phyloP scores from a whole-genome alignment of 2,888 invertebrate genomes.

The Cinara cedri region DNA sequence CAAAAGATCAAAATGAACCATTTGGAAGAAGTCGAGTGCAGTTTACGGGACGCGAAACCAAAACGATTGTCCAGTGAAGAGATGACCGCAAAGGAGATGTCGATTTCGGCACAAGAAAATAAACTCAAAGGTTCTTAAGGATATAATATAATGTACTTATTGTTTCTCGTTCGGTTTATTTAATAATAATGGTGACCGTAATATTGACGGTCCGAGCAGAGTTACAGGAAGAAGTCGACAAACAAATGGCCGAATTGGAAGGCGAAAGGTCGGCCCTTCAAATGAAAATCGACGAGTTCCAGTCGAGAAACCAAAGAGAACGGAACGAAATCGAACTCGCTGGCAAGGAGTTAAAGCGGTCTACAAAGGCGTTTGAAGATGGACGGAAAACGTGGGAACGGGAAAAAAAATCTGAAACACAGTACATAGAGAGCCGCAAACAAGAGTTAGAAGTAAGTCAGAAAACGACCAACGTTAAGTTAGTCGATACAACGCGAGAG shows the following conservation, averaged over 20 bases:
- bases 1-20: slow-evolving; percentile 47
- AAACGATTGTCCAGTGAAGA: slow-evolving; percentile 34
- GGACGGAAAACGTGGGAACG: slow-evolving; percentile 41
- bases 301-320: slow-evolving; percentile 40
- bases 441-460: slow-evolving; percentile 43
- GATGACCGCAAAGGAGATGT: slow-evolving; percentile 46
- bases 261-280: slow-evolving; percentile 35
- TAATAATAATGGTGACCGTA: background rate
- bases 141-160: no score
- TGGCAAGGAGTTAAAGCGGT: slow-evolving; percentile 37
- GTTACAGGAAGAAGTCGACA: slow-evolving; percentile 45
- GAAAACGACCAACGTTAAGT: background rate
- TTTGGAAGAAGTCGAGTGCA: slow-evolving; percentile 35
- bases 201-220: background rate
- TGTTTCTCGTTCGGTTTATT: no score
- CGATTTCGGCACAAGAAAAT: slow-evolving; percentile 27
- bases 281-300: slow-evolving; percentile 41
- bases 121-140: slow-evolving; percentile 43
- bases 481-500: no score
- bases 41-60: slow-evolving; percentile 24
- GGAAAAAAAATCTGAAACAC: slow-evolving; percentile 48
- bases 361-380: slow-evolving; percentile 13
- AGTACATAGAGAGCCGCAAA: slow-evolving; percentile 45
- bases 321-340: slow-evolving; percentile 39
- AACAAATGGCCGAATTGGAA: slow-evolving; percentile 31